Conservation (phyloP, 1,140 invertebrate genomes). For the Ceratoteleas bidentatus region DNA sequence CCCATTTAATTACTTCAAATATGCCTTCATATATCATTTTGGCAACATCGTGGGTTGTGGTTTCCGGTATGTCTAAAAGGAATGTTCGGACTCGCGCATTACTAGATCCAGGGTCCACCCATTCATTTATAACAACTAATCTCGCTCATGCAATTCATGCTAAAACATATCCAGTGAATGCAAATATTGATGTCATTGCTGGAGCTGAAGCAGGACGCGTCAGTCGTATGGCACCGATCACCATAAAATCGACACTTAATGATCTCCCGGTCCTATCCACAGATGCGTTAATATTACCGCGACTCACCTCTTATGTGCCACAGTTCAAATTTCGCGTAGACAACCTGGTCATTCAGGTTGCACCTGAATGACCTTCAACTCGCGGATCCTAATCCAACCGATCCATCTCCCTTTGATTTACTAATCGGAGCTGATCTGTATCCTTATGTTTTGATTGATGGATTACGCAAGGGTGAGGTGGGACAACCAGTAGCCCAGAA, state of each 20-base stretch:
- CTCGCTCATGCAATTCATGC: conserved; percentile 4
- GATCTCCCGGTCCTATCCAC: neutral
- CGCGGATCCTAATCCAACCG: conserved; percentile 10
- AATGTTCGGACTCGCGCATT: neutral
- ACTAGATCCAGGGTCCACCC: conserved; percentile 22
- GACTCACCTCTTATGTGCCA: conserved; percentile 9
- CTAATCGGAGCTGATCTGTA: neutral
- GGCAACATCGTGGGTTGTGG: neutral
- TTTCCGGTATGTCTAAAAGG: neutral
- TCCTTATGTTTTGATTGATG: neutral
- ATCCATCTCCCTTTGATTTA: conserved; percentile 5
- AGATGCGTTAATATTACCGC: conserved; percentile 5
- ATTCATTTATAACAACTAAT: neutral
- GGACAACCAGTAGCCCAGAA: neutral
- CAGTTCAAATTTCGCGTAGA: neutral
- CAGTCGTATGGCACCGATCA: neutral
- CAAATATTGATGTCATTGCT: conserved; percentile 1
- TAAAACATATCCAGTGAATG: neutral
- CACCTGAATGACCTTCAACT: neutral
- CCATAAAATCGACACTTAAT: neutral
- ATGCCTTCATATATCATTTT: neutral
- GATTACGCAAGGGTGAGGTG: neutral
- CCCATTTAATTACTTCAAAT: neutral
- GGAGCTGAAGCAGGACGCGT: conserved; percentile 1
- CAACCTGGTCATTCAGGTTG: neutral